These are phyloP conservation scores for Netelia melanura DNA, from an alignment of 2,888 invertebrate species.

Conservation along the genomic window DNA sequence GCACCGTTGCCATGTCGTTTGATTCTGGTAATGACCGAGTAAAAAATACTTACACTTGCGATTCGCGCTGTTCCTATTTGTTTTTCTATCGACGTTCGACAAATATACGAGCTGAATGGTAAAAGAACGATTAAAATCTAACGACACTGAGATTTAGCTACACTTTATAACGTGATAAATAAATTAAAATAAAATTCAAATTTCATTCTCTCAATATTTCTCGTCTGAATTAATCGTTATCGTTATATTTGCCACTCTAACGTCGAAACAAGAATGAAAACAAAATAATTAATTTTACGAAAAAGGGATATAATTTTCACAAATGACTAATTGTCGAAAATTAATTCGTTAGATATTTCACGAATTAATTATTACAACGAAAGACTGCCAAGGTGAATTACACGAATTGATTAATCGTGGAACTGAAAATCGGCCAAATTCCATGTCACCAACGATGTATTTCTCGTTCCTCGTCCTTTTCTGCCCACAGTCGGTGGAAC, in stretches of 20 bases:
- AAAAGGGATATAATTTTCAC: no score
- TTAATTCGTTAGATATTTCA: no score
- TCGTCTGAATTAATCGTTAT: no score
- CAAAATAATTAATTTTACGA: no score
- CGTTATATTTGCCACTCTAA: no score
- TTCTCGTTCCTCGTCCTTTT: background rate
- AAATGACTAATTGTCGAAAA: no score
- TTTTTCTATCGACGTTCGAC: conserved; percentile 27
- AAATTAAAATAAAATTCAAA: no score
- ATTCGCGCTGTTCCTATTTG: conserved; percentile 14
- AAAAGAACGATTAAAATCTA: background rate
- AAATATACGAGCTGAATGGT: conserved; percentile 31
- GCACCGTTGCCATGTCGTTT: conserved; percentile 11
- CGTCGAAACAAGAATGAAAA: no score
- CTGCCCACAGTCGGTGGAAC: background rate
- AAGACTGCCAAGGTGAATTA: background rate
- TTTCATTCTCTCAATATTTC: no score
- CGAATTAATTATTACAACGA: no score
- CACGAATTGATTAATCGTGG: background rate
- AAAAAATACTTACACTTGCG: conserved; percentile 22
- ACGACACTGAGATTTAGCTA: no score
- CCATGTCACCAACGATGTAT: background rate
- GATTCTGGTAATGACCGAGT: conserved; percentile 32
- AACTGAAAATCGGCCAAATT: background rate
- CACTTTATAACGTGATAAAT: no score